Evolutionary conservation across 2,113 vertebrate genomes (phyloP).

Genomic region (Rhinopomastus cyanomelas): DNA sequence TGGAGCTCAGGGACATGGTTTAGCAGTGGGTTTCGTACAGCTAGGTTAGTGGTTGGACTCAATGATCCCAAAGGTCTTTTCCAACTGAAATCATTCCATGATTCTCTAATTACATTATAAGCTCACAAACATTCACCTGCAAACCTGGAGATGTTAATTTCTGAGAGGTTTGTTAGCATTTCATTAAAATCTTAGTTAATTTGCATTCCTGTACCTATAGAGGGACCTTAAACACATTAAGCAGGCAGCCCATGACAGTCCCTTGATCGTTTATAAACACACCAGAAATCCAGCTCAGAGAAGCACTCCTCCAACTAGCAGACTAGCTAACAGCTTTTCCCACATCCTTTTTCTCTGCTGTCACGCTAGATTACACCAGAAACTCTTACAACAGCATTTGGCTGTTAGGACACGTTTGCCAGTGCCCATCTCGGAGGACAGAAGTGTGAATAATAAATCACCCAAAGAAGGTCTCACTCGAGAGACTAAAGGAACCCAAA

Average conservation of each 20-base stretch:
- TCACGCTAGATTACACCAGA: background rate
- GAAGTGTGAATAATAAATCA: background rate
- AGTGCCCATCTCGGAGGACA: background rate
- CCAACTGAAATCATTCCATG: too few species aligned
- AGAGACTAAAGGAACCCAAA: background rate
- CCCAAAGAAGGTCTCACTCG: background rate
- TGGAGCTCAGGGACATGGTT: too few species aligned
- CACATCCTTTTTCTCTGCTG: background rate
- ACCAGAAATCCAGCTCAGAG: accelerated
- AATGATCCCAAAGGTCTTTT: too few species aligned
- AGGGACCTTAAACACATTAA: background rate
- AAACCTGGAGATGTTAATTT: background rate
- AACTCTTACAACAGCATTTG: background rate
- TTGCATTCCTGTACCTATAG: background rate
- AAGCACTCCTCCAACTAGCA: background rate
- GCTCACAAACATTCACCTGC: background rate
- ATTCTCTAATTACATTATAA: too few species aligned
- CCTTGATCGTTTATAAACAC: background rate
- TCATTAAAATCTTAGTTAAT: background rate
- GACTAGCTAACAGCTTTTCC: background rate
- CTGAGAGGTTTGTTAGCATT: background rate
- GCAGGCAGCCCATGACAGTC: background rate
- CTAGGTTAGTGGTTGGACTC: too few species aligned
- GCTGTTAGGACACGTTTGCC: background rate
- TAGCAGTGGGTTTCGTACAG: too few species aligned